Percentiles rank a stretch among this genome's conserved stretches.
Conservation (phyloP, 37 sponge, comb jelly and placozoan genomes). For the Ianthella basta region DNA sequence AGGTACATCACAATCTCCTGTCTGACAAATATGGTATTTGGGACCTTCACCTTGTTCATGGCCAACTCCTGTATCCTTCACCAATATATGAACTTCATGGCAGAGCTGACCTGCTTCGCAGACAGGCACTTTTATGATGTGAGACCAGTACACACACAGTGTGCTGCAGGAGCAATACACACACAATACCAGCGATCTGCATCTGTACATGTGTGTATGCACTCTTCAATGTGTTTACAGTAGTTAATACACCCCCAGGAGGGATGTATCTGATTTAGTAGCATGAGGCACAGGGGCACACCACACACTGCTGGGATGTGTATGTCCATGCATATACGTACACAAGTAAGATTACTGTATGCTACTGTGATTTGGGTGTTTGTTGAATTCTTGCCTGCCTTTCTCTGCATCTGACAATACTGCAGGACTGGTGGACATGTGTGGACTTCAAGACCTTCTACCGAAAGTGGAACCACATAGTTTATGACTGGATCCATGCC, state of each 20-base stretch:
- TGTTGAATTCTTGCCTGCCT: background rate
- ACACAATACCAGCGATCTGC: background rate
- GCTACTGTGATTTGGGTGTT: too few relatives aligned
- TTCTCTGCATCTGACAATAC: background rate
- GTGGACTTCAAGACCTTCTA: slow-evolving; percentile 67
- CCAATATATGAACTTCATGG: slow-evolving; percentile 75
- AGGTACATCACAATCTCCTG: slow-evolving; percentile 8
- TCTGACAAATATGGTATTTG: slow-evolving; percentile 45
- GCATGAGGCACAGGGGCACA: too few relatives aligned
- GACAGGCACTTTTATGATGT: slow-evolving; percentile 90
- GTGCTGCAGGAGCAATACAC: background rate
- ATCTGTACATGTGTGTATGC: too few relatives aligned
- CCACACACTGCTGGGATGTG: too few relatives aligned
- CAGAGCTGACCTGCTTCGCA: slow-evolving; percentile 79
- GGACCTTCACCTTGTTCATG: slow-evolving; percentile 69
- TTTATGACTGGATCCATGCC: slow-evolving; percentile 90
- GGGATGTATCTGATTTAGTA: too few relatives aligned
- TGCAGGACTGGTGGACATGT: slow-evolving; percentile 94
- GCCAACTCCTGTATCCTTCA: slow-evolving; percentile 87
- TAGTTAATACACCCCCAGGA: too few relatives aligned
- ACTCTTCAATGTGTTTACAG: too few relatives aligned
- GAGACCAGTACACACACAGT: background rate
- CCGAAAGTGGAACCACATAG: slow-evolving; percentile 88
- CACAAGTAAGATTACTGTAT: too few relatives aligned
- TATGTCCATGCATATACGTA: too few relatives aligned